These are phyloP conservation scores for Ploceus nigricollis DNA, from an alignment of 2,113 vertebrate genomes.

Conservation along the genomic window DNA sequence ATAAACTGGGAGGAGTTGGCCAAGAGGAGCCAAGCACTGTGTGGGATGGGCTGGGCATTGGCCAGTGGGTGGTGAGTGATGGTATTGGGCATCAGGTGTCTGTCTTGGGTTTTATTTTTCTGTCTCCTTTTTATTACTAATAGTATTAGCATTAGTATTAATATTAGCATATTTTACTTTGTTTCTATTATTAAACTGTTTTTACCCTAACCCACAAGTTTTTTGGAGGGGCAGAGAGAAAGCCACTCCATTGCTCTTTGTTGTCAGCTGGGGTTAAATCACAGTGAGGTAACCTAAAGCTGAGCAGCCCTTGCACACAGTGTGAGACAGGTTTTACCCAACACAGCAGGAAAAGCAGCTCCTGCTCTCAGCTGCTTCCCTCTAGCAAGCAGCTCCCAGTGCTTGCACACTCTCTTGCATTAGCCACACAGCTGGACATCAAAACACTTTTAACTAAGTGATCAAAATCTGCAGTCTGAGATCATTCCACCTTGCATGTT, in stretches of 20 bases:
- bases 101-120: not conserved
- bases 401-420: not conserved
- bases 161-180: not conserved
- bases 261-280: not conserved
- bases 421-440: fast-evolving
- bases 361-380: not conserved
- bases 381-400: not conserved
- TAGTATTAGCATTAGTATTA: not conserved
- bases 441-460: not conserved
- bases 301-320: not conserved
- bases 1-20: no score
- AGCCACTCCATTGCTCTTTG: fast-evolving
- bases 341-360: not conserved
- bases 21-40: not conserved
- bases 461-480: not conserved
- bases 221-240: not conserved
- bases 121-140: not conserved
- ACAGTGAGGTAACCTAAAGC: not conserved
- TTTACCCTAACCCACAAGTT: not conserved
- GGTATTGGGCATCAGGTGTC: not conserved
- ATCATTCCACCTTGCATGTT: not conserved
- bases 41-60: not conserved
- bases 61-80: fast-evolving
- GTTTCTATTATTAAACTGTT: not conserved
- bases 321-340: not conserved